Percentiles rank a stretch among this genome's conserved stretches.
Conservation (phyloP, 2,888 invertebrate genomes). For the Julus scanicus region DNA sequence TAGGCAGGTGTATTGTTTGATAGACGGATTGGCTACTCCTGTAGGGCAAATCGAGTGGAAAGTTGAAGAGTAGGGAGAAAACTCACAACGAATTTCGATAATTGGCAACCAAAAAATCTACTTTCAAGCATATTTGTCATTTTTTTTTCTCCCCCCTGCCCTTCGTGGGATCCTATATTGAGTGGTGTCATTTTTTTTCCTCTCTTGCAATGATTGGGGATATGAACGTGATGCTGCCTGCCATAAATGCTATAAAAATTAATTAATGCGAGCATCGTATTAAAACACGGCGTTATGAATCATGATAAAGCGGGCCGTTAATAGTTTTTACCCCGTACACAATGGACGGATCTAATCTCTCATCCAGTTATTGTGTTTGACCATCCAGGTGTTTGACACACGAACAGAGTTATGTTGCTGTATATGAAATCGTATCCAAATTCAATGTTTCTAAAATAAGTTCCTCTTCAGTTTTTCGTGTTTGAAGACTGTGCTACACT, state of each 20-base stretch:
- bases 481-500: no score
- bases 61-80: background rate
- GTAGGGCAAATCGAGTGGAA: conserved; percentile 11
- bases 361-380: conserved; percentile 19
- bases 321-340: background rate
- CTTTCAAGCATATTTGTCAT: conserved; percentile 1
- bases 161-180: no score
- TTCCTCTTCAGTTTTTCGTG: no score
- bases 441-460: no score
- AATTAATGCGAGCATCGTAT: background rate
- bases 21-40: conserved; percentile 1
- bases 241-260: background rate
- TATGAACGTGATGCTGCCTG: no score
- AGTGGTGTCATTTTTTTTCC: background rate
- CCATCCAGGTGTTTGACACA: background rate
- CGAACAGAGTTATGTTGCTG: background rate
- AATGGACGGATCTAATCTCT: conserved; percentile 10
- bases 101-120: background rate
- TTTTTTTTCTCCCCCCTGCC: background rate
- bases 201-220: background rate
- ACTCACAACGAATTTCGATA: background rate
- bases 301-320: background rate
- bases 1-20: conserved; percentile 19
- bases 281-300: background rate
- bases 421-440: background rate